Percentiles rank a stretch among this genome's conserved stretches.
Conservation (phyloP, 1,140 invertebrate species). For the Hypsibius dujardini region DNA sequence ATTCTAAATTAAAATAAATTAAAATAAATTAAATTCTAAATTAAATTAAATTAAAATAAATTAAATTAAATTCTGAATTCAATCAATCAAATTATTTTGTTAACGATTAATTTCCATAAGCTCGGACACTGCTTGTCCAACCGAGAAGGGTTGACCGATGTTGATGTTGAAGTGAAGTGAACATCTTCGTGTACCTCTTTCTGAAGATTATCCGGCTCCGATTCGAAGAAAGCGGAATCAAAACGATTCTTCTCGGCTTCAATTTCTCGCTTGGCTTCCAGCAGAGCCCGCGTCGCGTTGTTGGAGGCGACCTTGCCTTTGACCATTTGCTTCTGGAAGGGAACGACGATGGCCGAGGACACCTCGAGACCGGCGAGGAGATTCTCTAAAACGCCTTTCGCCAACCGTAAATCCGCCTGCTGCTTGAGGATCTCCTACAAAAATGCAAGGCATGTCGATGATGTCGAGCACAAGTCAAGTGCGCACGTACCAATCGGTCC, state of each 20-base stretch:
- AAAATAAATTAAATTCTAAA: too few relatives aligned
- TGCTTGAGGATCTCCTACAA: neutral
- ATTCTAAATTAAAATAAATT: too few relatives aligned
- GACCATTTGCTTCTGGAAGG: constrained; percentile 1
- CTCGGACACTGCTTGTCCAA: too few relatives aligned
- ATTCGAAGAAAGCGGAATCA: neutral
- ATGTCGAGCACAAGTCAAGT: neutral
- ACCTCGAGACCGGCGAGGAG: neutral
- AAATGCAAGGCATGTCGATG: too few relatives aligned
- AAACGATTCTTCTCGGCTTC: neutral
- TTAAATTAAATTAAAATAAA: too few relatives aligned
- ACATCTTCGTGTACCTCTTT: neutral
- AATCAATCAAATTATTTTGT: too few relatives aligned
- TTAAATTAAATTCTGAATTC: too few relatives aligned
- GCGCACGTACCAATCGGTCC: neutral
- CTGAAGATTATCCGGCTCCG: constrained; percentile 3
- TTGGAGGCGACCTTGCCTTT: neutral
- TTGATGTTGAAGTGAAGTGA: too few relatives aligned
- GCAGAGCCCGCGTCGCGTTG: neutral
- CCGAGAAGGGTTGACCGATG: too few relatives aligned
- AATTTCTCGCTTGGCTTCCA: neutral
- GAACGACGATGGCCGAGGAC: neutral
- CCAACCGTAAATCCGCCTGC: neutral
- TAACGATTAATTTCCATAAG: too few relatives aligned
- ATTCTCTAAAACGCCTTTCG: neutral